Conservation (phyloP, 2,888 invertebrate genomes). For the Trachelus stipa region DNA sequence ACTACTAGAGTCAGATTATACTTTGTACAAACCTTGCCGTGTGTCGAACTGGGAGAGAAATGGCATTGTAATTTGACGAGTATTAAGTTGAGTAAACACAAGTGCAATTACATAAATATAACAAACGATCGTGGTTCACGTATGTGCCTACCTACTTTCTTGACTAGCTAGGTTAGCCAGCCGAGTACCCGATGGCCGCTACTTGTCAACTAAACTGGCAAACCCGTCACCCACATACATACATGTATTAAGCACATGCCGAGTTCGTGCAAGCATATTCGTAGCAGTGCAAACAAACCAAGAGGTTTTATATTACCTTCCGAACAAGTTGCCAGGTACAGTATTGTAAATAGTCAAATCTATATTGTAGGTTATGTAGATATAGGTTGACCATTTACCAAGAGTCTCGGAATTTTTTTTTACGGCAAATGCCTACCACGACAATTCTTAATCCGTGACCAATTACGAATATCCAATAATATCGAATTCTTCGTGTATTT, state of each 20-base stretch:
- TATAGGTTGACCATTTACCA: background rate
- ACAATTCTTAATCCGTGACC: background rate
- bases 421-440: background rate
- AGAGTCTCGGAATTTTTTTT: background rate
- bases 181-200: too few relatives aligned
- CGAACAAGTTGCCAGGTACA: too few relatives aligned
- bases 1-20: background rate
- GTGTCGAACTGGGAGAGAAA: background rate
- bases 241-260: too few relatives aligned
- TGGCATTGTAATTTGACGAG: background rate
- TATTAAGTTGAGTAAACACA: background rate
- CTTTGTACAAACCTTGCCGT: background rate
- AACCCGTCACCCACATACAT: too few relatives aligned
- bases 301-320: too few relatives aligned
- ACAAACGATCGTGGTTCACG: background rate
- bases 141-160: too few relatives aligned
- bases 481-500: background rate
- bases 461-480: background rate
- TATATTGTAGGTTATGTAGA: background rate
- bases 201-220: too few relatives aligned
- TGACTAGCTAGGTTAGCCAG: background rate
- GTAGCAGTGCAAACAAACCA: too few relatives aligned
- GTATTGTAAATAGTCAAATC: background rate
- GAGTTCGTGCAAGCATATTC: too few relatives aligned
- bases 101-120: constrained; percentile 3